phyloP scores from a whole-genome alignment of 1,140 invertebrate genomes.

The Carcinoscorpius rotundicauda region DNA sequence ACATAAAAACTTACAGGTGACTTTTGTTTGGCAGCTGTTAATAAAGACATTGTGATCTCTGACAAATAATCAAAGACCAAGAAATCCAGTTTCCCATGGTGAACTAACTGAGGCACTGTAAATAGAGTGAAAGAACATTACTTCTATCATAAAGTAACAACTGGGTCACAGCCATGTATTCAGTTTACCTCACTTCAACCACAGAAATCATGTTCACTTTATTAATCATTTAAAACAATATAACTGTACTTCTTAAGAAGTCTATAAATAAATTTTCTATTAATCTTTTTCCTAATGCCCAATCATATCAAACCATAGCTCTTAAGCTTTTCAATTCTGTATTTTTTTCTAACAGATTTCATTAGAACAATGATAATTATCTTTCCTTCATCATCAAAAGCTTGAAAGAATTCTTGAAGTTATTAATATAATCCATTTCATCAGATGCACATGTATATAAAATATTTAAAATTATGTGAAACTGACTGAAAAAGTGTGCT shows the following conservation, averaged over 20 bases:
- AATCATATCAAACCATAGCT: no score
- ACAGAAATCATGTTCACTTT: neutral
- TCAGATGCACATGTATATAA: no score
- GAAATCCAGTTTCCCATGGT: constrained; percentile 38
- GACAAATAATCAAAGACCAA: constrained; percentile 43
- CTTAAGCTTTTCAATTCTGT: no score
- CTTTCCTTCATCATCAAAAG: no score
- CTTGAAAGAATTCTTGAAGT: no score
- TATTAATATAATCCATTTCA: no score
- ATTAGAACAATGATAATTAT: no score
- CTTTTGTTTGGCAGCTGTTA: constrained; percentile 15
- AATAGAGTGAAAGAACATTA: constrained; percentile 10
- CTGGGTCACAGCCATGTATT: neutral
- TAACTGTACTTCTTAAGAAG: neutral
- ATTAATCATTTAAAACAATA: constrained; percentile 1
- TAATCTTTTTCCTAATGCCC: no score
- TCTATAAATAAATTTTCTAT: no score
- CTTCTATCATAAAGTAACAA: neutral
- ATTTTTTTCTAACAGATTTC: no score
- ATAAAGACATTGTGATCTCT: constrained; percentile 41
- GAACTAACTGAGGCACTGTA: constrained; percentile 38
- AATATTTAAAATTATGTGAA: no score
- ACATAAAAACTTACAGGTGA: constrained; percentile 13
- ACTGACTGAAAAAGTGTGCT: no score
- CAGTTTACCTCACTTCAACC: neutral